These are phyloP conservation scores for Ligdia adustata DNA, from an alignment of 2,888 invertebrate species.

Conservation along the genomic window DNA sequence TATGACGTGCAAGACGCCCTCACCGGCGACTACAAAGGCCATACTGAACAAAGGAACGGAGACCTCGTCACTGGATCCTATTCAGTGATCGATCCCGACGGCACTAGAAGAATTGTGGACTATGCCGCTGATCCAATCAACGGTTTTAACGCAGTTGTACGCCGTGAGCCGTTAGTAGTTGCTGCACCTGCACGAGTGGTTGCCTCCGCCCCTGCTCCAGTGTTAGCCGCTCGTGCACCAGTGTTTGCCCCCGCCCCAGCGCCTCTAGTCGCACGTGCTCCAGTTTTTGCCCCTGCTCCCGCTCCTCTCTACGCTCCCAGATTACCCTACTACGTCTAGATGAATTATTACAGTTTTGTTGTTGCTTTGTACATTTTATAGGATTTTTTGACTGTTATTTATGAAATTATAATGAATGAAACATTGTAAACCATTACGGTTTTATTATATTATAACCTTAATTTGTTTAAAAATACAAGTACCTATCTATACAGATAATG, in stretches of 20 bases:
- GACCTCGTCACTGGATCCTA: conserved; percentile 84
- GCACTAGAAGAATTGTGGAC: conserved; percentile 82
- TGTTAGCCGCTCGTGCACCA: conserved; percentile 55
- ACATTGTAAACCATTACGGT: conserved; percentile 17
- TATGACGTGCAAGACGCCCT: conserved; percentile 84
- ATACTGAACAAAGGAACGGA: conserved; percentile 82
- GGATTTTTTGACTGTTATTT: conserved; percentile 72
- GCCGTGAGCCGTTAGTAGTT: conserved; percentile 74
- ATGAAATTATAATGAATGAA: conserved; percentile 62
- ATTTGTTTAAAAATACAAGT: neutral
- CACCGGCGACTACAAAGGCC: conserved; percentile 84
- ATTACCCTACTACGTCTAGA: conserved; percentile 72
- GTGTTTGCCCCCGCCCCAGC: conserved; percentile 48
- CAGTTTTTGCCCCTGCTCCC: conserved; percentile 46
- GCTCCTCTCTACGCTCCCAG: conserved; percentile 57
- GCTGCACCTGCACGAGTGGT: conserved; percentile 53
- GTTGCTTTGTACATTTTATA: conserved; percentile 54
- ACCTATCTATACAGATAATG: neutral
- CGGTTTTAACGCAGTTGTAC: conserved; percentile 84
- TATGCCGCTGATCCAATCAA: conserved; percentile 82
- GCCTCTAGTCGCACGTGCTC: conserved; percentile 41
- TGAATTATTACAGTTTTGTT: conserved; percentile 80
- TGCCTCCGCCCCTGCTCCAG: conserved; percentile 53
- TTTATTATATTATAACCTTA: conserved; percentile 6
- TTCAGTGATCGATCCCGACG: conserved; percentile 82